Evolutionary conservation across 2,888 invertebrate species (phyloP).

Genomic region (Drosophila sordidula): DNA sequence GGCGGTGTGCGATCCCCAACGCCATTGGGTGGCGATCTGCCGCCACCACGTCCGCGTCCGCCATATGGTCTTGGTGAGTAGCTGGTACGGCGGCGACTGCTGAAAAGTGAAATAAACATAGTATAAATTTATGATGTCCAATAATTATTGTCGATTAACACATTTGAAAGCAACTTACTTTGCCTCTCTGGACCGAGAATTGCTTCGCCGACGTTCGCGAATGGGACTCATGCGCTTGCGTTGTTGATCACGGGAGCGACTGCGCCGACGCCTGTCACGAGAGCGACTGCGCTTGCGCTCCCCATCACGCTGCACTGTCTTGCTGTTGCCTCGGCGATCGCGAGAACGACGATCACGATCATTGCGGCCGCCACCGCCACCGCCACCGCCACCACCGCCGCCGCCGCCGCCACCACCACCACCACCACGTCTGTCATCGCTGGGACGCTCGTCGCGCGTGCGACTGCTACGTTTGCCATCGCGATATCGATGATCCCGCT

Average conservation of each 20-base stretch:
- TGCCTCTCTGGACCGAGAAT: slow-evolving; percentile 79
- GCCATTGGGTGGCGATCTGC: slow-evolving; percentile 85
- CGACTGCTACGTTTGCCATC: slow-evolving; percentile 59
- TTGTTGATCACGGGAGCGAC: slow-evolving; percentile 74
- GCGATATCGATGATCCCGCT: slow-evolving; percentile 71
- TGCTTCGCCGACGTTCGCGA: slow-evolving; percentile 75
- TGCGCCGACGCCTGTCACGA: slow-evolving; percentile 65
- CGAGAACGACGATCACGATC: slow-evolving; percentile 79
- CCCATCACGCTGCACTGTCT: slow-evolving; percentile 52
- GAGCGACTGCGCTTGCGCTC: slow-evolving; percentile 72
- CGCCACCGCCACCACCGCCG: slow-evolving; percentile 37
- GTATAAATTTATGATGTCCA: background rate
- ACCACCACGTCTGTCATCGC: slow-evolving; percentile 68
- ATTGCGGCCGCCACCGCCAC: slow-evolving; percentile 32
- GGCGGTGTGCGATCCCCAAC: slow-evolving; percentile 87
- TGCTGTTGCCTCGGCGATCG: slow-evolving; percentile 61
- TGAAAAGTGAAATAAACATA: slow-evolving; percentile 15
- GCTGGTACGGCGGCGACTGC: slow-evolving; percentile 83
- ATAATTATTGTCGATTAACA: no score
- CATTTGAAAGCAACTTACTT: slow-evolving; percentile 62
- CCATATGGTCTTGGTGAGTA: slow-evolving; percentile 85
- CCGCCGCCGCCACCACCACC: slow-evolving; percentile 13
- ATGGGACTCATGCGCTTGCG: slow-evolving; percentile 77
- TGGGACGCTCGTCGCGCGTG: slow-evolving; percentile 71
- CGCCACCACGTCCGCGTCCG: slow-evolving; percentile 80